Conservation (phyloP, 2,797 vertebrate species). For the Florisuga fusca region DNA sequence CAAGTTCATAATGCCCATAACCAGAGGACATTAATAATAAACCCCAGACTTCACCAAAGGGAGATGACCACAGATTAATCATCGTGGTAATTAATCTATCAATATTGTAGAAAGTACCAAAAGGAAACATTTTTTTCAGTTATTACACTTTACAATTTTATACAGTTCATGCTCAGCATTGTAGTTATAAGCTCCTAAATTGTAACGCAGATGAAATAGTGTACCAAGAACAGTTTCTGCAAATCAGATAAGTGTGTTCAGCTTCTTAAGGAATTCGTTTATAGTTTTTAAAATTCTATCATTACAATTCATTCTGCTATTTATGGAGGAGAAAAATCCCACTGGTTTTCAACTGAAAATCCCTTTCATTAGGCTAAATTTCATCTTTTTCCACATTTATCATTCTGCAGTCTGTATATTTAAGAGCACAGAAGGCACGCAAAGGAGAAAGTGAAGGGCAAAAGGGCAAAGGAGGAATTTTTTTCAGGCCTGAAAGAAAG, state of each 20-base stretch:
- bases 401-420: neutral
- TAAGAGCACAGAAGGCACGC: rapidly evolving
- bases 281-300: neutral
- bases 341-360: neutral
- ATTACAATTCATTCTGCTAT: neutral
- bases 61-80: neutral
- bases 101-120: neutral
- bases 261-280: neutral
- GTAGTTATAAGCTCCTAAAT: neutral
- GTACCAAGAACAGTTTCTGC: neutral
- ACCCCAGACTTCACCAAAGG: neutral
- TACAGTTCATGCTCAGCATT: neutral
- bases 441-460: neutral
- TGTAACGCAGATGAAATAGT: neutral
- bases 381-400: neutral
- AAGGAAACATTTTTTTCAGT: neutral
- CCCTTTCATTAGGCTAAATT: neutral
- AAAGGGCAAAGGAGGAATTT: neutral
- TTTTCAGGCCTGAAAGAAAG: neutral
- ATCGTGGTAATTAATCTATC: slow-evolving; percentile 9
- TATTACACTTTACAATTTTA: neutral
- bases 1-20: neutral
- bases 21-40: neutral
- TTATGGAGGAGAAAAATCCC: neutral
- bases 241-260: neutral